Conservation (phyloP, 1,140 invertebrate species). For the Cydia pomonella region DNA sequence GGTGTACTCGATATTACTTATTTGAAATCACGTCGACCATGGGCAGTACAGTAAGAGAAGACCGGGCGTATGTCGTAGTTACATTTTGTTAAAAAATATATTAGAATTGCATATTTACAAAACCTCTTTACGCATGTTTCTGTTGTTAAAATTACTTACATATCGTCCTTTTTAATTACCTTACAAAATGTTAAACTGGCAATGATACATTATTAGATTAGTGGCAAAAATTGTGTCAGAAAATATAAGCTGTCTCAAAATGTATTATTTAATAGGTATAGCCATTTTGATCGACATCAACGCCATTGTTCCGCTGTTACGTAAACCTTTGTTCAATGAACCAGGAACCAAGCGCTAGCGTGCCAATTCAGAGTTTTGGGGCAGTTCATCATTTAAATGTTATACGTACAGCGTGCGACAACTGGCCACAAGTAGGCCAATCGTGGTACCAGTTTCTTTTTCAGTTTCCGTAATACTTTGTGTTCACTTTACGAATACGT, state of each 20-base stretch:
- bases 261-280: background rate
- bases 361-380: constrained; percentile 23
- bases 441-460: background rate
- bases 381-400: constrained; percentile 29
- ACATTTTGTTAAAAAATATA: too few relatives aligned
- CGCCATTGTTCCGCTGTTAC: constrained; percentile 25
- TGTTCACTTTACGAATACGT: too few relatives aligned
- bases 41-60: too few relatives aligned
- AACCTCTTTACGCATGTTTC: too few relatives aligned
- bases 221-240: background rate
- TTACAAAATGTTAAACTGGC: too few relatives aligned
- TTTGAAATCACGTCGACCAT: too few relatives aligned
- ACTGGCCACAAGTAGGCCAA: constrained; percentile 21
- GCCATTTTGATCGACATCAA: background rate
- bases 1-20: too few relatives aligned
- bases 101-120: too few relatives aligned
- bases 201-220: too few relatives aligned
- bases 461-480: background rate
- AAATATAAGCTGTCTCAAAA: background rate
- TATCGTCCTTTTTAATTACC: too few relatives aligned
- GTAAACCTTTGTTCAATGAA: constrained; percentile 31
- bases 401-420: constrained; percentile 1
- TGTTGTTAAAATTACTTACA: too few relatives aligned
- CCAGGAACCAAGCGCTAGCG: background rate
- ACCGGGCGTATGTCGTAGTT: too few relatives aligned